These are phyloP conservation scores for Aptenodytes patagonicus DNA, from an alignment of 2,113 vertebrate species.

Conservation along the genomic window DNA sequence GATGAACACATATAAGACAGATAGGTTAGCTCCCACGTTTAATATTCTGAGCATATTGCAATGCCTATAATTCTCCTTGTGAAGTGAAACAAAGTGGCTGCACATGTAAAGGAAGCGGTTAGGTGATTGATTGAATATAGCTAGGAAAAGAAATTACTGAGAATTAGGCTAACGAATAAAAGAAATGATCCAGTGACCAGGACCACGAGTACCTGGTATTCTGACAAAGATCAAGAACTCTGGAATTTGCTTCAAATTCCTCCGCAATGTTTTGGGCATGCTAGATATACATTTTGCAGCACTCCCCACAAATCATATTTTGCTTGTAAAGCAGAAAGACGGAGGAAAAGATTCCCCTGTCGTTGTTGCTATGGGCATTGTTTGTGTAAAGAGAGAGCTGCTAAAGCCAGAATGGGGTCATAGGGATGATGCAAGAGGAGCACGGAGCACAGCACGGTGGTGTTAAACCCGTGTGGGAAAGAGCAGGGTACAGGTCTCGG, in stretches of 20 bases:
- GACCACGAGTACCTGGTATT: not conserved
- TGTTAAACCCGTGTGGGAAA: not conserved
- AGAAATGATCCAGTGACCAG: not conserved
- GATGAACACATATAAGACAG: not conserved
- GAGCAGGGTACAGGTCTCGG: not conserved
- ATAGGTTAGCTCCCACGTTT: not conserved
- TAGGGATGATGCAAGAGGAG: not conserved
- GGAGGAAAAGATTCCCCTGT: not conserved
- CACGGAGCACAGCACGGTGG: rapidly evolving
- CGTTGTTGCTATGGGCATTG: not conserved
- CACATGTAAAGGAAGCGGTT: not conserved
- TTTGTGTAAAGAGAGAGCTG: not conserved
- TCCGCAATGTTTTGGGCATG: not conserved
- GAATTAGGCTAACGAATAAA: not conserved
- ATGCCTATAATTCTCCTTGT: not conserved
- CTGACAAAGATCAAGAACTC: not conserved
- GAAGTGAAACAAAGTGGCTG: not conserved
- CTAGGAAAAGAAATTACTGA: not conserved
- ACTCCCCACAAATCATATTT: not conserved
- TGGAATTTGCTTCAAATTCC: not conserved
- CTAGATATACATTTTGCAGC: not conserved
- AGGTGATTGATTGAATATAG: not conserved
- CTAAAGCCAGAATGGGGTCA: not conserved
- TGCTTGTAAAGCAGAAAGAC: not conserved
- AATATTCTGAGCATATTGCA: not conserved